A percentile compares a stretch with the other conserved stretches of the same genome.
phyloP scores from a whole-genome alignment of 2,113 vertebrate species.

The western clawed frog (Xenopus tropicalis) region UCB_Xtro_10.0 CM004446.2:29930501-29931000 shows the following conservation, averaged over 20 bases:
- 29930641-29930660: not conserved
- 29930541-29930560: no score
- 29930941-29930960: not conserved
- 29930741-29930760: not conserved
- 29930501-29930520: no score
- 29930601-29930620: not conserved
- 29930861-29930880: not conserved
- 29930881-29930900: no score
- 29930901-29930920: no score
- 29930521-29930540: no score
- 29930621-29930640: not conserved
- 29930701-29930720: not conserved
- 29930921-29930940: no score
- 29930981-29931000: conserved; percentile 52
- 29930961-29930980: conserved; percentile 63
- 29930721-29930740: not conserved
- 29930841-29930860: conserved; percentile 45
- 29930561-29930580: no score
- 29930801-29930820: conserved; percentile 42
- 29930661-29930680: not conserved
- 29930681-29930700: not conserved
- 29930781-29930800: conserved; percentile 45
- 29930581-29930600: no score
- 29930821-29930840: conserved; percentile 57
- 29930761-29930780: not conserved